phyloP scores from a whole-genome alignment of 2,113 vertebrate genomes.

The Corythaeola cristata region DNA sequence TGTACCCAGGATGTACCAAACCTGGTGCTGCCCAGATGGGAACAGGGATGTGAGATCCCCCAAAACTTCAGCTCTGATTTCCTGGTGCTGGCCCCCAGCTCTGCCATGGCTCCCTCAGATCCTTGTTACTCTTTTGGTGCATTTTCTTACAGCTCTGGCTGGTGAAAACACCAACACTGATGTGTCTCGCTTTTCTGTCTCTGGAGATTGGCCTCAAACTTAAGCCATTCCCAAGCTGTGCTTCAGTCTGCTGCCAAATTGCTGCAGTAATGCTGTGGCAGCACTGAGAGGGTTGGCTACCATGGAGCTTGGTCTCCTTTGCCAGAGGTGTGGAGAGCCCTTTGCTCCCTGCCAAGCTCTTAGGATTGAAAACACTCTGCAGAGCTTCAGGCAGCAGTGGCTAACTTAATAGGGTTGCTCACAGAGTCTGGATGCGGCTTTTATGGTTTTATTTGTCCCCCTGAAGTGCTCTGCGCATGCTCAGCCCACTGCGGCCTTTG shows the following conservation, averaged over 20 bases:
- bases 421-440: neutral
- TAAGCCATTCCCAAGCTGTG: neutral
- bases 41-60: neutral
- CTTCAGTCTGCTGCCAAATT: neutral
- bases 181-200: neutral
- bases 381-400: neutral
- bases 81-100: neutral
- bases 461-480: neutral
- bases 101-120: neutral
- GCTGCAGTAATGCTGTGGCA: neutral
- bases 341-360: neutral
- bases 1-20: neutral
- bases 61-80: neutral
- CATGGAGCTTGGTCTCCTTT: neutral
- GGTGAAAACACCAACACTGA: neutral
- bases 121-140: neutral
- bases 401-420: neutral
- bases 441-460: neutral
- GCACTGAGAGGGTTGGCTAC: neutral
- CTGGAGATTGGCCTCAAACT: neutral
- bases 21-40: neutral
- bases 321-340: neutral
- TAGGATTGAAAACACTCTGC: neutral
- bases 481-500: neutral
- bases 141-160: neutral